Conservation (phyloP, 2,113 vertebrate genomes). For the Lepus timidus region DNA sequence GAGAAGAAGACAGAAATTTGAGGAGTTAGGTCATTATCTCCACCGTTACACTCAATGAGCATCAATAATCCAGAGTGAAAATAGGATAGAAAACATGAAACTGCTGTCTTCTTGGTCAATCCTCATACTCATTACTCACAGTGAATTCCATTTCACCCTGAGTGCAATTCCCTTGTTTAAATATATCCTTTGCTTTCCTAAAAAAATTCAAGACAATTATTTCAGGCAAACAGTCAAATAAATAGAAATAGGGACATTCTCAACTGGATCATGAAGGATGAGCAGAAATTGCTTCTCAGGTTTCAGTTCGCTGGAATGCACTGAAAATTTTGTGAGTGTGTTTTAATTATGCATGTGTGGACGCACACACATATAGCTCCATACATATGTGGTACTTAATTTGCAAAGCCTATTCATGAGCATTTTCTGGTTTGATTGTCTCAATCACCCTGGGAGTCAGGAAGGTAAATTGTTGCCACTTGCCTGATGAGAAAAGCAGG, state of each 20-base stretch:
- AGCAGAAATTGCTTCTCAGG: not conserved
- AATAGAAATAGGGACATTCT: not conserved
- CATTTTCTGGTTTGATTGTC: not conserved
- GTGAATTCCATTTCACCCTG: not conserved
- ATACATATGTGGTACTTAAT: not conserved
- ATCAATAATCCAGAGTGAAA: not conserved
- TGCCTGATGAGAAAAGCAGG: not conserved
- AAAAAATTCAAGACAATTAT: not conserved
- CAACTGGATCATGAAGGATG: not conserved
- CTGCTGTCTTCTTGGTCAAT: not conserved
- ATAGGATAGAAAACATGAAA: not conserved
- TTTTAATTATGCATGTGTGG: not conserved
- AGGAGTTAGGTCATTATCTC: not conserved
- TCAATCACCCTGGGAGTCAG: not conserved
- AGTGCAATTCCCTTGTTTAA: not conserved
- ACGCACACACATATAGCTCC: not conserved
- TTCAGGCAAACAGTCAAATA: not conserved
- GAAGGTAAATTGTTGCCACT: not conserved
- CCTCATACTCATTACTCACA: not conserved
- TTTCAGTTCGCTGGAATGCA: not conserved
- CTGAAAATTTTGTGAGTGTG: not conserved
- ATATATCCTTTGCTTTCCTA: not conserved
- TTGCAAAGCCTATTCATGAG: not conserved
- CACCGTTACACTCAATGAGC: not conserved
- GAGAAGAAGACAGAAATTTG: not conserved